These are phyloP conservation scores for Pharmacophagus antenor DNA, from an alignment of 2,888 invertebrate genomes.

Conservation along the genomic window DNA sequence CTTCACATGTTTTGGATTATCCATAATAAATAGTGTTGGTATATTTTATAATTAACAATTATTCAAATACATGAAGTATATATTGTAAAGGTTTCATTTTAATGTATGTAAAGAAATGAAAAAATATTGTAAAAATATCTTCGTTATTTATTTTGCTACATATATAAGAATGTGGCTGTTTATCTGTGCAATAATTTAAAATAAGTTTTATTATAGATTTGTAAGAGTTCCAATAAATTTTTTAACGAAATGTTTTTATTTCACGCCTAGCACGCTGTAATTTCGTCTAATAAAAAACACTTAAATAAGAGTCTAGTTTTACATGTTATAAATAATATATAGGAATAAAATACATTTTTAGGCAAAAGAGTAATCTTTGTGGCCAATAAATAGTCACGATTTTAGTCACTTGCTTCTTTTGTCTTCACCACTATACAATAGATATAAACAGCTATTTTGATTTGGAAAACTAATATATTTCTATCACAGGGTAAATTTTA, in stretches of 20 bases:
- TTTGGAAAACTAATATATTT: no score
- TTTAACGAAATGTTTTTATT: slow-evolving; percentile 5
- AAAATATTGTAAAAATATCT: slow-evolving; percentile 17
- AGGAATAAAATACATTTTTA: no score
- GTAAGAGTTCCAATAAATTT: slow-evolving; percentile 23
- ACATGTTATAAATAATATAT: no score
- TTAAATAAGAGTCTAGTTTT: no score
- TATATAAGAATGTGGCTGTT: slow-evolving; percentile 41
- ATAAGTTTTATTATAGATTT: slow-evolving; percentile 11
- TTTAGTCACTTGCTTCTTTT: no score
- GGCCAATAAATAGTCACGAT: no score
- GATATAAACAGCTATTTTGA: no score
- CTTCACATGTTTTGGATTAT: background rate
- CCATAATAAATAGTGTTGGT: background rate
- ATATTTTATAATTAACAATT: background rate
- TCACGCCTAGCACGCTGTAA: background rate
- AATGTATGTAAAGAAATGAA: slow-evolving; percentile 20
- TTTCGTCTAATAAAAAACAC: no score
- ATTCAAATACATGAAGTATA: background rate
- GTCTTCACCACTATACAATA: no score
- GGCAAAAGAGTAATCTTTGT: no score
- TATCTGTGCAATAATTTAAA: slow-evolving; percentile 59
- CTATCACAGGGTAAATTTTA: no score
- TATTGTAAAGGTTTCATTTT: slow-evolving; percentile 14
- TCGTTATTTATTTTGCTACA: slow-evolving; percentile 31